phyloP scores from a whole-genome alignment of 2,797 vertebrate species.

The Serranus cabrilla region DNA sequence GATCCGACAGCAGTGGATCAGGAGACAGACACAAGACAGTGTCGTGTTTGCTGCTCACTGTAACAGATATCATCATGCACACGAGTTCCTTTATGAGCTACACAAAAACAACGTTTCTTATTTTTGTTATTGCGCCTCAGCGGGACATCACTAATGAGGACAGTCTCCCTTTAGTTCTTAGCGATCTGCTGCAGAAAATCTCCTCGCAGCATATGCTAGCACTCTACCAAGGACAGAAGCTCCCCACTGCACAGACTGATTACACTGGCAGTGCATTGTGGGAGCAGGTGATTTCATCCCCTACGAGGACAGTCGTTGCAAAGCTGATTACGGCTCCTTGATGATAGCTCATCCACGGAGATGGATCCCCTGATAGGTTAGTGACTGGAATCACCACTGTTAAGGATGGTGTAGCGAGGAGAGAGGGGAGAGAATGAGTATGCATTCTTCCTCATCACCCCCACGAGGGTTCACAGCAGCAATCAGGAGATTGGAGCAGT shows the following conservation, averaged over 20 bases:
- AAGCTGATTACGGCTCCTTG: constrained; percentile 72
- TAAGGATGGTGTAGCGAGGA: constrained; percentile 12
- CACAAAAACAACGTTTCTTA: not conserved
- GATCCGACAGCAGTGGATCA: not conserved
- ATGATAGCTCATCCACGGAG: constrained; percentile 61
- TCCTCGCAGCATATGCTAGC: constrained; percentile 26
- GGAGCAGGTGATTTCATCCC: constrained; percentile 72
- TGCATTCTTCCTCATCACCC: constrained; percentile 23
- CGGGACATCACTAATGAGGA: constrained; percentile 25
- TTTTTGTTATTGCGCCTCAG: constrained; percentile 14
- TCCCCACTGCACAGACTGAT: constrained; percentile 57
- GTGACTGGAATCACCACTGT: constrained; percentile 33
- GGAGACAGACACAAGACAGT: constrained; percentile 7
- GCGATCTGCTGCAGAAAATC: constrained; percentile 37
- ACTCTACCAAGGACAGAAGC: constrained; percentile 30
- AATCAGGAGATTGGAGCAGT: constrained; percentile 45
- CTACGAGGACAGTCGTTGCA: constrained; percentile 60
- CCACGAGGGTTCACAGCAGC: constrained; percentile 23
- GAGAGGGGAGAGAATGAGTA: constrained; percentile 17
- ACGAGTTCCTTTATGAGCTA: constrained; percentile 7
- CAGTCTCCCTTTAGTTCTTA: constrained; percentile 17
- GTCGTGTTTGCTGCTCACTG: not conserved
- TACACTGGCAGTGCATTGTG: constrained; percentile 60
- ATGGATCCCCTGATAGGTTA: constrained; percentile 49
- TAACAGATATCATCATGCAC: not conserved